Evolutionary conservation across 2,113 vertebrate genomes (phyloP).

Genomic region (Taurulus bubalis): DNA sequence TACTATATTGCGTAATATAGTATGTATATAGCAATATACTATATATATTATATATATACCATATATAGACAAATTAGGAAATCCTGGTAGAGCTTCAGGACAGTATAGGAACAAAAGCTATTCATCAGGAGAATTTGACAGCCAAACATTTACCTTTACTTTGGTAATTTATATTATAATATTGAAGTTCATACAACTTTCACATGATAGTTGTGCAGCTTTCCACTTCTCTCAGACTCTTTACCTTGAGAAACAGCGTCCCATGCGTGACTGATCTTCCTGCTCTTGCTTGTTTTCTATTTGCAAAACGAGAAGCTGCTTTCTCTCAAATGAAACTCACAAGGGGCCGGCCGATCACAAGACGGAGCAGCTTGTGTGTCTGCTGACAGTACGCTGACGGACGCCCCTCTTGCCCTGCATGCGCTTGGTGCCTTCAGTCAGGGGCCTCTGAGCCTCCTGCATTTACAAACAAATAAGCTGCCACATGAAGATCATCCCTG

Average conservation of each 20-base stretch:
- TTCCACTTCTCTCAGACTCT: constrained; percentile 14
- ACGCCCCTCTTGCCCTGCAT: constrained; percentile 57
- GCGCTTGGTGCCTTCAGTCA: constrained; percentile 59
- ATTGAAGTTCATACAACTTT: not conserved
- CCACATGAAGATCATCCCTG: constrained; percentile 82
- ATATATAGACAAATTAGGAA: not conserved
- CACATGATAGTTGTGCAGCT: not conserved
- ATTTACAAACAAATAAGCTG: constrained; percentile 83
- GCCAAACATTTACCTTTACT: not conserved
- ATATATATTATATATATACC: not conserved
- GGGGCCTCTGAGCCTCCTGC: constrained; percentile 66
- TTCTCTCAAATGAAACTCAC: constrained; percentile 61
- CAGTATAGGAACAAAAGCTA: not conserved
- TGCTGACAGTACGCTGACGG: constrained; percentile 66
- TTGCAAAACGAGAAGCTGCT: constrained; percentile 28
- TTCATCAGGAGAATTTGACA: not conserved
- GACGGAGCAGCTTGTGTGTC: constrained; percentile 46
- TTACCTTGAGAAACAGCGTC: constrained; percentile 34
- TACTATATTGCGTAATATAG: too few species aligned
- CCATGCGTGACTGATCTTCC: constrained; percentile 41
- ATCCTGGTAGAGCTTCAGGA: not conserved
- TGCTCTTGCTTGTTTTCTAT: constrained; percentile 41
- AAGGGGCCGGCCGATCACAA: constrained; percentile 60
- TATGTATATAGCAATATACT: not conserved
- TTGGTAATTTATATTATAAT: not conserved